A percentile compares a stretch with the other conserved stretches of the same genome.
Conservation (phyloP, 1,140 invertebrate genomes). For the Tetramorium simillimum region DNA sequence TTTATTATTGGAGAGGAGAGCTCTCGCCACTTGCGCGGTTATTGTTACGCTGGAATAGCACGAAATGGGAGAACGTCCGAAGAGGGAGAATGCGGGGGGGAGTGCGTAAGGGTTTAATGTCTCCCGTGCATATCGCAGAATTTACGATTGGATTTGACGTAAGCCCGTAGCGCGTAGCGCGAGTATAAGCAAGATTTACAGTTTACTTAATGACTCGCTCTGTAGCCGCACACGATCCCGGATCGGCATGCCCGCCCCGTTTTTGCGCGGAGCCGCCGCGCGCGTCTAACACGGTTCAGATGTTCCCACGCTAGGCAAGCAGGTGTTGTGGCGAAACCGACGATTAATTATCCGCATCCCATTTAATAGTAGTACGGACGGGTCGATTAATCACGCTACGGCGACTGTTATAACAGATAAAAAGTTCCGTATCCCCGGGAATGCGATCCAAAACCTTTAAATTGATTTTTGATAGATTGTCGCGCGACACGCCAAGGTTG, state of each 20-base stretch:
- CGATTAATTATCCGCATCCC: constrained; percentile 61
- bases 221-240: not conserved
- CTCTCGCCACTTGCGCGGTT: constrained; percentile 31
- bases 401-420: constrained; percentile 55
- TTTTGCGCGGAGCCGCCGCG: constrained; percentile 42
- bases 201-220: constrained; percentile 53
- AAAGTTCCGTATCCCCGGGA: constrained; percentile 21
- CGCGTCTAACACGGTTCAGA: constrained; percentile 54
- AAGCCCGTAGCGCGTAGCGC: constrained; percentile 29
- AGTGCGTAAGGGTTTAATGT: constrained; percentile 51
- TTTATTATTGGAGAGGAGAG: constrained; percentile 53
- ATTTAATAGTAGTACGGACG: constrained; percentile 55
- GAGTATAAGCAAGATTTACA: constrained; percentile 58
- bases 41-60: constrained; percentile 47
- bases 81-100: not conserved
- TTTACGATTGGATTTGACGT: constrained; percentile 59
- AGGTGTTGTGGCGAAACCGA: constrained; percentile 58
- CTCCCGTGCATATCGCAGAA: constrained; percentile 38
- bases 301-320: constrained; percentile 56
- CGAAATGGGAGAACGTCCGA: constrained; percentile 19
- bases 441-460: constrained; percentile 16
- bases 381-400: constrained; percentile 54
- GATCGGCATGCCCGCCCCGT: constrained; percentile 40
- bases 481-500: not conserved
- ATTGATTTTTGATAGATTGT: constrained; percentile 49